Base-by-base conservation (phyloP, 2,888 invertebrate genomes). In the Malthinus seriepunctatus region DNA sequence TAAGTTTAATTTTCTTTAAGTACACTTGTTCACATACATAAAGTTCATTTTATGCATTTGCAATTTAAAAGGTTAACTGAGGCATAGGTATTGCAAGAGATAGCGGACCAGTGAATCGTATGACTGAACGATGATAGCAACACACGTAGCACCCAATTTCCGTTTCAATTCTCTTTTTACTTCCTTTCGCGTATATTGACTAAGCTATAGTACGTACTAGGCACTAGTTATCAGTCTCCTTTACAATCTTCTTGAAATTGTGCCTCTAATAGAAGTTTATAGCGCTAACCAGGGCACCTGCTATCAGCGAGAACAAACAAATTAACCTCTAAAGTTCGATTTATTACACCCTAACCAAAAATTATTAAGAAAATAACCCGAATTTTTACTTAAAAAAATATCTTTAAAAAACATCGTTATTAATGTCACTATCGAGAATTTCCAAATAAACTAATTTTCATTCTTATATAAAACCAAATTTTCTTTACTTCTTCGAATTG, bases 141-240 rank as follows among this genome's bases (percentile, higher is more conserved):
- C 69, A 69, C 71, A 71, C 70, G 70, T 71, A 70, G 69, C 67
- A 66, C 64, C 69, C 70, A 71, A 71, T 71, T 71, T 71, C 71
- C 71, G 70, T 62, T 67, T 68, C 67, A 65, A 68, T 70, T 69
- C 70, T 69, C 68, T 68, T 67, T 69, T 67, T 61, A 65, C 66
- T 66, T 69, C 69, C 69, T 58, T 69, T 68, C 67, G 67, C 63
- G 32, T 51, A 64, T 65, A 63, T 62, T 63, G 56, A 62, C 61
- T 60, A 61, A 51, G 63, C 56, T 67, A 63, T 61, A 59, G 63
- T 53, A 23, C 23, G 23, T 23, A 62, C 58, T 67, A 65, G 67
- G 39, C 39, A 62, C 58, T 67, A 64, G 67, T 64, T 64, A 64
- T 63, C 63, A 58, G 51, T 55, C 56, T 56, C 52, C 50, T 51